Evolutionary conservation across 2,113 vertebrate species (phyloP), one percentile per base, ranked within the genome.

Genomic region (Ginglymostoma cirratum): DNA sequence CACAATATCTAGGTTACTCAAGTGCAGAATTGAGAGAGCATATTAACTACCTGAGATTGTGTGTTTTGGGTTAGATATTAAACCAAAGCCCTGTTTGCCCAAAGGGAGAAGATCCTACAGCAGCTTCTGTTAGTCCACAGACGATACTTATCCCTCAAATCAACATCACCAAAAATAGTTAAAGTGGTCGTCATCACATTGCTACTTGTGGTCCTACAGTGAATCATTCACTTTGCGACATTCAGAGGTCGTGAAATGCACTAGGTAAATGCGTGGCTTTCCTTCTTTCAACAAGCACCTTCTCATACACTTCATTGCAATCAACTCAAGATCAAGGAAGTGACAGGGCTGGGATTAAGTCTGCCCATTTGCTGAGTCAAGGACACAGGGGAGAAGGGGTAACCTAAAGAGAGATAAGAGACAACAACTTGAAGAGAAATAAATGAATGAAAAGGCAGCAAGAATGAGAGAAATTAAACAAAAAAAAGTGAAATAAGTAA

Each of bases 401-500:
- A 66, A 61, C 80, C 55, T 95, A 52, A 95, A 95, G 95, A 95
- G 70, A 92, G 89, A 93, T 38, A 67, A 67, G 34, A 66, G 55
- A 93, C 66, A 93, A 66, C 21, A 93, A 42, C 61, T 67, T 93
- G 34, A 66, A 52, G 65, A 19, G 55, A 65, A 92, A 65, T 34
- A n/a, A 61, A 65, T 15, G 27, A 61, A 92, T n/a, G 14, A 92
- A n/a, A 92, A 92, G 19, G 45, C 38, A 83, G 80, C 5, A 83
- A 83, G 80, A 83, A 23, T 83, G 89, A 93, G 89, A 93, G 5
- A 65, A 42, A 23, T 38, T 66, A 66, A 5, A 23, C 14, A 34
- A 19, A 92, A 8, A 8, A 34, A 38, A 93, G 34, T 38, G 87
- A 92, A n/a, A n/a, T 15, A 34, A 92, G 15, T 19, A 83, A 83